Evolutionary conservation across 2,113 vertebrate species (phyloP).

Genomic region (Sylvicapra grimmia): DNA sequence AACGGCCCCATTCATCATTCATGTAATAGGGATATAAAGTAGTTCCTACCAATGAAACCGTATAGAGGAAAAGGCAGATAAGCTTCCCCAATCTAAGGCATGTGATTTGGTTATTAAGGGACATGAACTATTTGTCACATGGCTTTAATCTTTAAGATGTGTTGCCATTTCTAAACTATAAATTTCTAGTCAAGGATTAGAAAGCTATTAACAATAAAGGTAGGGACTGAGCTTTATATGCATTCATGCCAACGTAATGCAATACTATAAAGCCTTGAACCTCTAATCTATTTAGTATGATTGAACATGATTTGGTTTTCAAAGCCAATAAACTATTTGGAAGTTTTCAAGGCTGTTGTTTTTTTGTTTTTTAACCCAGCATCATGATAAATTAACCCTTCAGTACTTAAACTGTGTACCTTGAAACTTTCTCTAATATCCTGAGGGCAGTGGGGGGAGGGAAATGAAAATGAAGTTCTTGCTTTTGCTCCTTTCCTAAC

Average conservation of each 20-base stretch:
- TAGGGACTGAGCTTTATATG: slow-evolving; percentile 70
- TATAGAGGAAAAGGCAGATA: slow-evolving; percentile 79
- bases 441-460: not conserved
- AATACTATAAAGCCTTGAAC: slow-evolving; percentile 66
- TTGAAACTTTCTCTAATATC: slow-evolving; percentile 66
- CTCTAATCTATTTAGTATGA: slow-evolving; percentile 75
- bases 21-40: slow-evolving; percentile 85
- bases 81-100: slow-evolving; percentile 75
- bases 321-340: slow-evolving; percentile 72
- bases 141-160: slow-evolving; percentile 84
- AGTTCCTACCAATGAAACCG: slow-evolving; percentile 79
- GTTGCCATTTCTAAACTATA: slow-evolving; percentile 81
- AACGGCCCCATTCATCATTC: slow-evolving; percentile 84
- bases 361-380: not conserved
- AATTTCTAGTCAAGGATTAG: slow-evolving; percentile 81
- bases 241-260: slow-evolving; percentile 69
- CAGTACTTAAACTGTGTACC: slow-evolving; percentile 54
- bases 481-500: not conserved
- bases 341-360: slow-evolving; percentile 55
- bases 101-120: slow-evolving; percentile 84
- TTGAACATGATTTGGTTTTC: slow-evolving; percentile 77
- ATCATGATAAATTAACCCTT: slow-evolving; percentile 74
- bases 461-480: not conserved
- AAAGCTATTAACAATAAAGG: slow-evolving; percentile 79
- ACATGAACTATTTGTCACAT: slow-evolving; percentile 84